Base-by-base conservation (phyloP, 2,888 invertebrate species). In the Acleris sparsana region DNA sequence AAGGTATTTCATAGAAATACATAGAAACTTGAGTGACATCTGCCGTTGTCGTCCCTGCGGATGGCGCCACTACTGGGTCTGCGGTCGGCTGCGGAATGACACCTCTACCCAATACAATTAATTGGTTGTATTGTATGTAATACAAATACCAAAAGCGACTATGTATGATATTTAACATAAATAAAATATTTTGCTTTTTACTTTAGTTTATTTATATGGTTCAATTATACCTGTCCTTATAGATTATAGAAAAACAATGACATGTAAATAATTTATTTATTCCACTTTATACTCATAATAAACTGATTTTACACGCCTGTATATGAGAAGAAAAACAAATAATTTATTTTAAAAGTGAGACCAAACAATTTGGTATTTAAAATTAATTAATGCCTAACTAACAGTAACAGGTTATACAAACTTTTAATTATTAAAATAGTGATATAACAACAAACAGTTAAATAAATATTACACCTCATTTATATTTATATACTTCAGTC, bases 211-310 rank as follows among this genome's bases (percentile, higher is more conserved):
- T 63, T 57, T 29, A 52, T 25, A 57, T 43, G 22, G n/a, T 11
- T 11, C 17, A 1, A 11, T 39, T 39, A 57, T 39, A 39, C 13
- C 13, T 39, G 13, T 39, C 39, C 39, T 18, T 55, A 39, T 53
- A 59, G 63, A 63, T 18, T 55, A 39, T 53, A 59, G 63, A 63
- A 33, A 67, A 71, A 71, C 65, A 52, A 33, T 17, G 17, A 68
- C 71, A 52, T 76, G 76, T 82, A 85, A 85, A 85, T 83, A 85
- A 73, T 77, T 79, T 77, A 83, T 82, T 80, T 73, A 77, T 69
- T 75, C 74, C 72, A 66, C 72, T 62, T 55, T 77, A 80, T 77
- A 74, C 79, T 82, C 75, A 80, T 75, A 75, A 78, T 77, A 78
- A 75, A 73, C 72, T 18, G 43, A 73, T 70, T 75, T 72, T 58